A percentile compares a stretch with the other conserved stretches of the same genome.
Conservation (phyloP, 2,888 invertebrate genomes). For the Siphlonurus alternatus region DNA sequence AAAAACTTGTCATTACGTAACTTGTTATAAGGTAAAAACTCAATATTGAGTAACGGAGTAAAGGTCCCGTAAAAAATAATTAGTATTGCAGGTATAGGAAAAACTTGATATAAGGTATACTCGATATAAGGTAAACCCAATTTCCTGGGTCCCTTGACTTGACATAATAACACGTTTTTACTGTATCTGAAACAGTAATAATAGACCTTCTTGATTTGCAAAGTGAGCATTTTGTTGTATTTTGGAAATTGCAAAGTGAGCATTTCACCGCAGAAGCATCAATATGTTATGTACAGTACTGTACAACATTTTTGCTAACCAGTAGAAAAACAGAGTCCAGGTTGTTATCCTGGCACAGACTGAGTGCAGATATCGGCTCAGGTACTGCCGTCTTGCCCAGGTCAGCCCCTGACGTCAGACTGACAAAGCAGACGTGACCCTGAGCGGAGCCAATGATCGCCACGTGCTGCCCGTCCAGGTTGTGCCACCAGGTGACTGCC, state of each 20-base stretch:
- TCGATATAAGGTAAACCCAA: too few relatives aligned
- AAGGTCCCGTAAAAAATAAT: too few relatives aligned
- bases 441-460: constrained; percentile 43
- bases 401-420: constrained; percentile 48
- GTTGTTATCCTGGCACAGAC: constrained; percentile 55
- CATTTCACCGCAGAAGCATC: too few relatives aligned
- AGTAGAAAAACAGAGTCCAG: constrained; percentile 31
- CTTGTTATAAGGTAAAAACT: too few relatives aligned
- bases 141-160: too few relatives aligned
- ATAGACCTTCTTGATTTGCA: too few relatives aligned
- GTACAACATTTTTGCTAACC: constrained; percentile 12
- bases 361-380: constrained; percentile 41
- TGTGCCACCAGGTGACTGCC: constrained; percentile 61
- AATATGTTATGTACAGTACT: background rate
- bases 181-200: too few relatives aligned
- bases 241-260: background rate
- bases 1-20: too few relatives aligned
- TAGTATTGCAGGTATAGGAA: too few relatives aligned
- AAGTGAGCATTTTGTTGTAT: background rate
- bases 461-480: constrained; percentile 49
- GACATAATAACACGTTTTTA: too few relatives aligned
- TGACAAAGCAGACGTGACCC: constrained; percentile 48
- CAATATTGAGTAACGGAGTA: too few relatives aligned
- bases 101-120: too few relatives aligned
- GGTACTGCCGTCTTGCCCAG: constrained; percentile 47